These are phyloP conservation scores for Brachyptera risi DNA, from an alignment of 2,888 invertebrate genomes.

Conservation along the genomic window DNA sequence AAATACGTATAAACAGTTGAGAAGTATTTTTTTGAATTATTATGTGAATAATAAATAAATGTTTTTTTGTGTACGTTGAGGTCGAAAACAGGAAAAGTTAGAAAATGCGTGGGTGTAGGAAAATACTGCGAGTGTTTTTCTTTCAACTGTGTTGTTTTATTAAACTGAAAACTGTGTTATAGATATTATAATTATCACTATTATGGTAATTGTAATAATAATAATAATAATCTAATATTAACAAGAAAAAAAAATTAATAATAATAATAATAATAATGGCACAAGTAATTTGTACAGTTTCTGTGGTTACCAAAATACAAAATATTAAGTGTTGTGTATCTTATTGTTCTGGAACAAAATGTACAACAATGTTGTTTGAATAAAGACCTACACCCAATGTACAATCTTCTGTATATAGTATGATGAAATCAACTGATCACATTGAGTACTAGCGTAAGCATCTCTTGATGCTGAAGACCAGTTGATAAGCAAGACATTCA, in stretches of 20 bases:
- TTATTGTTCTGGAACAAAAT: slow-evolving; percentile 29
- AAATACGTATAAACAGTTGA: slow-evolving; percentile 3
- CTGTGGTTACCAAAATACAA: slow-evolving; percentile 21
- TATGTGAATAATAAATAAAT: slow-evolving; percentile 17
- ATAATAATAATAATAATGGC: slow-evolving; percentile 16
- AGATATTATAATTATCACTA: slow-evolving; percentile 7
- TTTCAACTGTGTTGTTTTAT: slow-evolving; percentile 21
- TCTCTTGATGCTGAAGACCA: no score
- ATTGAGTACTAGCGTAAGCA: no score
- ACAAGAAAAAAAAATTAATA: neutral
- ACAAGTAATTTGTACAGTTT: slow-evolving; percentile 31
- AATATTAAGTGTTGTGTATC: slow-evolving; percentile 28
- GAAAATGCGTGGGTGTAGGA: slow-evolving; percentile 24
- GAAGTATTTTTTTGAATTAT: slow-evolving; percentile 13
- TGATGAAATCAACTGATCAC: no score
- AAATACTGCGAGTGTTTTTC: slow-evolving; percentile 22
- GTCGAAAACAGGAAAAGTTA: neutral
- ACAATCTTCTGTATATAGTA: no score
- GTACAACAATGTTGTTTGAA: slow-evolving; percentile 29
- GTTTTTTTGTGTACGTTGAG: neutral
- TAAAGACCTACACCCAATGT: slow-evolving; percentile 31
- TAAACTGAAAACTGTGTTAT: slow-evolving; percentile 10
- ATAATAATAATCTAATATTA: neutral
- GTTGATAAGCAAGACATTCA: no score
- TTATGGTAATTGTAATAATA: slow-evolving; percentile 9